Base-by-base conservation (phyloP, 2,113 vertebrate genomes). In the Synchiropus splendidus region DNA sequence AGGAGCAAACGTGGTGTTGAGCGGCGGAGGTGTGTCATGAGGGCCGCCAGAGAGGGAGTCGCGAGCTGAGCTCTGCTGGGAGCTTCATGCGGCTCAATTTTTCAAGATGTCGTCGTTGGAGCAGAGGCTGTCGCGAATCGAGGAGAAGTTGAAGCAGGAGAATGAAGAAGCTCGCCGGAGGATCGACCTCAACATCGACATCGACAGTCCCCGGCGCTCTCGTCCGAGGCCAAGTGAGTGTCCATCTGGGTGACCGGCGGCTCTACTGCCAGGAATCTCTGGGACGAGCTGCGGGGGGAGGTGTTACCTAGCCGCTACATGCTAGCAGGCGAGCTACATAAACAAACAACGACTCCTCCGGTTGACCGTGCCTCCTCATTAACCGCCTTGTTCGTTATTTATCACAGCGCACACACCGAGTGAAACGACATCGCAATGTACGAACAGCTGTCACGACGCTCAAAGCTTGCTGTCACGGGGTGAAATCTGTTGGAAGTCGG, bases 61-160 rank as follows among this genome's bases (percentile, higher is more conserved):
- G 55, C 45, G 67, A 72, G 71, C 58, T 58, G 62, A 54, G 57
- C 57, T 83, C 70, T n/a, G n/a, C n/a, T n/a, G n/a, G n/a, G n/a
- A n/a, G n/a, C n/a, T n/a, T n/a, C 68, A 79, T 81, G 78, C 64
- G 80, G 74, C 76, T 81, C 74, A 63, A 65, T 83, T 83, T 86
- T 86, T 75, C 85, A 86, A 87, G 83, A 87, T 87, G 84, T 88
- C 86, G 85, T 88, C 86, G 80, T 75, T 88, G 74, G 86, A 88
- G 63, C 80, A 88, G 84, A 88, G 85, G 73, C 77, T 88, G 64
- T 88, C 84, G 64, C 80, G 86, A 66, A 87, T 88, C 73, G 85
- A 88, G 78, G 85, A 87, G 83, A 85, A 85, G 73, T 72, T 87
- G 63, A 87, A 86, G 67, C 85, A 84, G 52, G 86, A 88, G 48